A percentile compares a stretch with the other conserved stretches of the same genome.
Conservation (phyloP, 1,140 invertebrate species). For the Saccostrea echinata region DNA sequence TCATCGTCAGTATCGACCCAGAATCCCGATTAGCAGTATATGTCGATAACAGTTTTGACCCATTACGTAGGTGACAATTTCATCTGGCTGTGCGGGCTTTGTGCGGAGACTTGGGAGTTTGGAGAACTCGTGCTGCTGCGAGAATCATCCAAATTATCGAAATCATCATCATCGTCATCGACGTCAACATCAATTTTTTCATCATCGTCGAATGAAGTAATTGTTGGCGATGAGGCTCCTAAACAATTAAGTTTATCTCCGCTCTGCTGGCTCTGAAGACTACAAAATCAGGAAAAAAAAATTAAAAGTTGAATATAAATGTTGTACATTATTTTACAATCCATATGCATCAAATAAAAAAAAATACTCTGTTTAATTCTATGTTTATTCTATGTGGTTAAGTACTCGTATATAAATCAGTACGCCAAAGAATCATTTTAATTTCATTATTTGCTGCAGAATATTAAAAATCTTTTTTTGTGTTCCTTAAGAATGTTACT, state of each 20-base stretch:
- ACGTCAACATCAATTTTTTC: conserved; percentile 59
- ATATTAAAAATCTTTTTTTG: too few relatives aligned
- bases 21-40: neutral
- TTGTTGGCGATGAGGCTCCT: conserved; percentile 51
- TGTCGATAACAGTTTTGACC: neutral
- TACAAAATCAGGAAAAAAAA: conserved; percentile 3
- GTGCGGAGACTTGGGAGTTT: conserved; percentile 45
- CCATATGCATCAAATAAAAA: too few relatives aligned
- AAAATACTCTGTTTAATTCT: too few relatives aligned
- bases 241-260: conserved; percentile 55
- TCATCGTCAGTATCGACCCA: conserved; percentile 14
- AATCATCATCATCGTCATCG: conserved; percentile 58
- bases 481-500: too few relatives aligned
- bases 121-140: conserved; percentile 54
- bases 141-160: conserved; percentile 58
- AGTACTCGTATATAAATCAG: too few relatives aligned
- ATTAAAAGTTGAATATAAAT: too few relatives aligned
- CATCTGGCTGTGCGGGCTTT: conserved; percentile 29
- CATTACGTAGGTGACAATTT: conserved; percentile 40
- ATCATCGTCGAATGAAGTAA: conserved; percentile 58
- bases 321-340: too few relatives aligned
- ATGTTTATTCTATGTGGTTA: too few relatives aligned
- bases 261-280: conserved; percentile 49
- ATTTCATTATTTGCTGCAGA: too few relatives aligned
- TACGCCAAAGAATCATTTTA: too few relatives aligned